Evolutionary conservation across 2,113 vertebrate species (phyloP).

Genomic region (Lichenostomus cassidix): DNA sequence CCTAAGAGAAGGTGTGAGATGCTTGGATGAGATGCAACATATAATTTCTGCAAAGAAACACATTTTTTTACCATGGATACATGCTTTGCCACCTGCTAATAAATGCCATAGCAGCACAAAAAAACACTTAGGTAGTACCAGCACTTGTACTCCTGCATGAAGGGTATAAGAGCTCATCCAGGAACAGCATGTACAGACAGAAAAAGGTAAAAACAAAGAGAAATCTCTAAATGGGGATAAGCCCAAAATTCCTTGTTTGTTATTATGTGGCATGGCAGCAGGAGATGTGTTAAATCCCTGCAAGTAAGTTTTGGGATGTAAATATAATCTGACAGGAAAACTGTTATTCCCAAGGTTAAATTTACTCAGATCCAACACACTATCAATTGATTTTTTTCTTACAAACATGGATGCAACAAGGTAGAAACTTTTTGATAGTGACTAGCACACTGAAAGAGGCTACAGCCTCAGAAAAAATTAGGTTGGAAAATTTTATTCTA

Average conservation of each 20-base stretch:
- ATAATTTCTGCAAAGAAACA: not conserved
- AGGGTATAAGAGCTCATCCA: not conserved
- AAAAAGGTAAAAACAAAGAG: not conserved
- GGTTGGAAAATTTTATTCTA: not conserved
- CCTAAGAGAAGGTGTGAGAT: not conserved
- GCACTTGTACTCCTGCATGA: not conserved
- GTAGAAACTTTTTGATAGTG: not conserved
- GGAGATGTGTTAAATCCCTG: not conserved
- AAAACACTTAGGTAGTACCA: not conserved
- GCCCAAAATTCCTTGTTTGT: not conserved
- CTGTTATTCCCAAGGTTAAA: not conserved
- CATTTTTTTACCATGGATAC: not conserved
- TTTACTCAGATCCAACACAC: not conserved
- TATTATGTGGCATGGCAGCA: not conserved
- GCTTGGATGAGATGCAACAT: not conserved
- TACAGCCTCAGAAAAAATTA: not conserved
- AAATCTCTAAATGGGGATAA: not conserved
- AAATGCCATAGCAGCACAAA: not conserved
- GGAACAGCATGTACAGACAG: not conserved
- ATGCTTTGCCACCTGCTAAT: not conserved
- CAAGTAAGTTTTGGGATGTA: not conserved
- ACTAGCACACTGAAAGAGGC: not conserved
- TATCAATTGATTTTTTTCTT: not conserved
- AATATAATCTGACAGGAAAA: not conserved
- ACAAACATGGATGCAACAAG: not conserved